Evolutionary conservation across 2,113 vertebrate species (phyloP), one percentile per base, ranked within the genome.

Genomic region (Xenopus borealis): DNA sequence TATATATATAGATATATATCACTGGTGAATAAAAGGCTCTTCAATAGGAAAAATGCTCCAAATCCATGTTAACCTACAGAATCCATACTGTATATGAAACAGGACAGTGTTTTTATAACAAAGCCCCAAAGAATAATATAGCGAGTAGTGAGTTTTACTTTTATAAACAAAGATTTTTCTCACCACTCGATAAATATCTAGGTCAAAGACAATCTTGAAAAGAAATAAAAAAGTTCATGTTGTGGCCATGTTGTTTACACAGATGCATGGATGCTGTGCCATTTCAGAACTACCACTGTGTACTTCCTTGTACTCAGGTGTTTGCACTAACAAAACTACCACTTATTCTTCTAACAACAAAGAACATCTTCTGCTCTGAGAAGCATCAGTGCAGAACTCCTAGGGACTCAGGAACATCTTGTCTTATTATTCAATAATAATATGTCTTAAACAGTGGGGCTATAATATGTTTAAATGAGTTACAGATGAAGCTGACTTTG

Each of bases 241-340:
- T 17, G 40, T 40, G 44, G 45, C 33, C 30, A 20, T 16, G 45
- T 62, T 66, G 62, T 66, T 73, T 66, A 46, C 45, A 53, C 46
- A 33, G 44, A 68, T 12, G 40, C 33, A 52, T 12, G 58, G 58
- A 50, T 45, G 59, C 44, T 67, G 52, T n/a, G 2, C 72, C 52
- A 59, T 74, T 74, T n/a, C 45, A 47, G 27, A 53, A 46, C 20
- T 45, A 69, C 58, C 58, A 62, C 65, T 62, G 12, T 63, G 58
- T 45, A 30, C 58, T 62, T 62, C 57, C 62, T 59, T 69, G 73
- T 69, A 69, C 58, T 63, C 30, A 69, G 73, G 57, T 76, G 73
- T 76, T 76, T 69, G 40, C 57, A 68, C 69, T 68, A 69, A 58
- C 45, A 69, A 75, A 75, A 30, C 72, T 63, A 20, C 55, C 69